A percentile compares a stretch with the other conserved stretches of the same genome.
These are phyloP conservation scores for Tragelaphus imberbis DNA, from an alignment of 2,113 vertebrate species.

Conservation along the genomic window DNA sequence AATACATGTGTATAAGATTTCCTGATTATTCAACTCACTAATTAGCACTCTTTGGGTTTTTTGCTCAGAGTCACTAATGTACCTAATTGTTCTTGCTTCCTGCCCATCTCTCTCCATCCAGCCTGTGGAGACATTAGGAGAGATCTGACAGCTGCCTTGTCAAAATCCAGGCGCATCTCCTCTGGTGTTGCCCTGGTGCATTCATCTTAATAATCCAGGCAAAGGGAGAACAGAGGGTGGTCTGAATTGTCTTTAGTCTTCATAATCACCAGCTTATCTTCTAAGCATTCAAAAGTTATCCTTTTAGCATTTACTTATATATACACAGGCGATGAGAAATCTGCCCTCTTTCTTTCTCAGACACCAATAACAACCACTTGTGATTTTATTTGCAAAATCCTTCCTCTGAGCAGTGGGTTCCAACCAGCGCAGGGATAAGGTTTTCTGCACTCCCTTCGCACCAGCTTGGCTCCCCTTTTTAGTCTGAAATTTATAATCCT, in stretches of 20 bases:
- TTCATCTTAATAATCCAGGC: neutral
- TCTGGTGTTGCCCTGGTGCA: neutral
- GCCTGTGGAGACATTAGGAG: neutral
- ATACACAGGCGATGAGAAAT: neutral
- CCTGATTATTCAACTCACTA: neutral
- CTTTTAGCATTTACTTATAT: neutral
- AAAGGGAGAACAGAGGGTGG: neutral
- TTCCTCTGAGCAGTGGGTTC: neutral
- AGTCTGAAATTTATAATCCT: neutral
- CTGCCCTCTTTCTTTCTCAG: neutral
- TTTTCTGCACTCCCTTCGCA: neutral
- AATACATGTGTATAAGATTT: neutral
- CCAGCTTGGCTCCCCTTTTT: accelerated
- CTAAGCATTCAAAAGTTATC: neutral
- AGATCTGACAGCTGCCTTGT: neutral
- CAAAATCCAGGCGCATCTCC: neutral
- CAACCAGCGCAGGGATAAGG: neutral
- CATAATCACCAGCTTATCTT: neutral
- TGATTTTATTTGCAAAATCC: neutral
- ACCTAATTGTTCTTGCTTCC: neutral
- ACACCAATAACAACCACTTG: neutral
- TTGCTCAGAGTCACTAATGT: neutral
- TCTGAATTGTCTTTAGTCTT: neutral
- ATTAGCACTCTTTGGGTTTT: neutral
- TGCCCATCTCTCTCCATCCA: neutral